Evolutionary conservation across 1,140 invertebrate species (phyloP), one percentile per base, ranked within the genome.

Genomic region (Glomeris maerens): DNA sequence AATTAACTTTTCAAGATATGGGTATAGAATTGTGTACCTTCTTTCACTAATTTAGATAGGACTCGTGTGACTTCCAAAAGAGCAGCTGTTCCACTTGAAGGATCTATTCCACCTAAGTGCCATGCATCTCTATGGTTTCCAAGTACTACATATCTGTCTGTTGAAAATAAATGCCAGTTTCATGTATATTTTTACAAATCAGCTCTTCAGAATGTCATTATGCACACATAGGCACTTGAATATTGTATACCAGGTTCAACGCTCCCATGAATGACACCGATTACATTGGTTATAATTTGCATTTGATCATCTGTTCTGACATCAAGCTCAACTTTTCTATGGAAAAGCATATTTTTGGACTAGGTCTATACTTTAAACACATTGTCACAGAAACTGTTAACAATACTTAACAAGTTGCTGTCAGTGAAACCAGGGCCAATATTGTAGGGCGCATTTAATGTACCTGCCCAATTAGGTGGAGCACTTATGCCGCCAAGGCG

Each of bases 71-170:
- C 53, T 61, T 78, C 76, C 10, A 73, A 60, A 27, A 76, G 50
- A 3, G 63, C 63, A 3, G 74, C 73, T 3, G 73, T 73, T 2
- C 73, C 73, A 44, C 58, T 57, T 13, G 66, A 58, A 7, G 74
- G 72, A 59, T 78, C 75, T 25, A 75, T 56, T n/a, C 72, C 65
- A n/a, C 73, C 74, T 55, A 69, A 72, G 14, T 66, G 67, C 74
- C 73, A 77, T 25, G 76, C 67, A 63, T 78, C 76, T 48, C 73
- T 62, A 54, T 78, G 76, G 53, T 73, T 74, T 2, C 75, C 76
- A 17, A 78, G 55, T 25, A 77, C 59, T 7, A 77, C 66, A 57
- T 74, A 77, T 2, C 71, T 54, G 55, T 77, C 72, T 59, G 27
- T 5, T 44, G 31, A 44, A 38, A 41, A 51, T n/a, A 21, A 49